A percentile compares a stretch with the other conserved stretches of the same genome.
These are phyloP conservation scores for Neoascia interrupta DNA, from an alignment of 2,888 invertebrate species.

Conservation along the genomic window DNA sequence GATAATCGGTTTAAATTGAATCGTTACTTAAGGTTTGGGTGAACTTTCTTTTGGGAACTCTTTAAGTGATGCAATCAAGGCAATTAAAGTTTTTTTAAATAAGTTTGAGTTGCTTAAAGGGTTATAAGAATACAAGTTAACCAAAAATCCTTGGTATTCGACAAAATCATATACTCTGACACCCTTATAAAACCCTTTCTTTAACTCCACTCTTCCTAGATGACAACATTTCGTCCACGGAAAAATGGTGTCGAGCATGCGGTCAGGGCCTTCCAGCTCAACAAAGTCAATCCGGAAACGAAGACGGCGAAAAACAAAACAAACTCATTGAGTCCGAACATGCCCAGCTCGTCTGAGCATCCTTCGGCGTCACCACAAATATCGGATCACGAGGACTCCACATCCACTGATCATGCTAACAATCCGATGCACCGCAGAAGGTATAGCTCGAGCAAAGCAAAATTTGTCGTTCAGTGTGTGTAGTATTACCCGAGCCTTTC, in stretches of 20 bases:
- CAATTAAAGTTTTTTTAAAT: too few species aligned
- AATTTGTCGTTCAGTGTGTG: not conserved
- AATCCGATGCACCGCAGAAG: conserved; percentile 64
- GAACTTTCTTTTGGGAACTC: not conserved
- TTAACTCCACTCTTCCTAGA: conserved; percentile 17
- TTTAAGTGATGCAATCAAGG: too few species aligned
- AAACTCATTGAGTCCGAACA: conserved; percentile 42
- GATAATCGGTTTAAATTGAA: conserved; percentile 13
- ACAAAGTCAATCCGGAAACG: conserved; percentile 72
- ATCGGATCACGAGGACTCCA: conserved; percentile 53
- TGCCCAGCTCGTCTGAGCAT: conserved; percentile 35
- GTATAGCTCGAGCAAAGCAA: conserved; percentile 23
- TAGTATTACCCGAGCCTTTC: too few species aligned
- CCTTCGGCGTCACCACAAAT: conserved; percentile 39
- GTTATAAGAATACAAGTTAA: too few species aligned
- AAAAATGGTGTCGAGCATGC: conserved; percentile 73
- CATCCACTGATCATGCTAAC: conserved; percentile 34
- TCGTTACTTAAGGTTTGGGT: not conserved
- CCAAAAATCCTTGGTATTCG: too few species aligned
- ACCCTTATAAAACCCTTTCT: too few species aligned
- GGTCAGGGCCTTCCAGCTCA: conserved; percentile 70
- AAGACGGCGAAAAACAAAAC: conserved; percentile 41
- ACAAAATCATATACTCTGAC: too few species aligned
- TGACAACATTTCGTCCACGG: conserved; percentile 66
- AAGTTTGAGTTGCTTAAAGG: too few species aligned